Conservation (phyloP, 1,140 invertebrate species). For the Eriocheir sinensis region DNA sequence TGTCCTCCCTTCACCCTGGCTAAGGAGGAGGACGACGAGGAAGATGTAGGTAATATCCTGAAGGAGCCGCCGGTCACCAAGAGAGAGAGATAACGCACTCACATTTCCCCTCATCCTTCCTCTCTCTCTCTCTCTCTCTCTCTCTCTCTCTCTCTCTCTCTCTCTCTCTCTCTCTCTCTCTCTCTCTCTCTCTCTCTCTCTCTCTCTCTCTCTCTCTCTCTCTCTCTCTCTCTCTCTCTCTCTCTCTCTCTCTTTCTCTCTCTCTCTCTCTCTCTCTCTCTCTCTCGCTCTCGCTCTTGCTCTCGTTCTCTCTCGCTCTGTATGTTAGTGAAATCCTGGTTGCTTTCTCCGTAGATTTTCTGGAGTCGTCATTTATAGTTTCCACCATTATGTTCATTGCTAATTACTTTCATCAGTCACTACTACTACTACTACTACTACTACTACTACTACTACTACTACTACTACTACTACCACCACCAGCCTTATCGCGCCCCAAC, state of each 20-base stretch:
- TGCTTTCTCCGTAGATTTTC: not conserved
- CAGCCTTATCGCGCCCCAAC: not conserved
- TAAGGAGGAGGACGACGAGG: not conserved
- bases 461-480: not conserved
- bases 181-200: no score
- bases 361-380: not conserved
- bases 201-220: not conserved
- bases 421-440: slow-evolving; percentile 23
- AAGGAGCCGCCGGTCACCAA: not conserved
- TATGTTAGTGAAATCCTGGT: not conserved
- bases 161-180: no score
- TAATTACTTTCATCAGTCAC: no score
- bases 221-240: slow-evolving; percentile 20
- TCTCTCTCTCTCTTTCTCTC: not conserved
- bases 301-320: slow-evolving; percentile 15
- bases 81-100: not conserved
- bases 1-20: not conserved
- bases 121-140: no score
- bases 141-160: no score
- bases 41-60: slow-evolving; percentile 1
- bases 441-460: not conserved
- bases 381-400: no score
- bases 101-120: not conserved
- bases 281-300: not conserved
- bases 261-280: not conserved